Conservation (phyloP, 2,113 vertebrate species). For the Hystrix cristata region DNA sequence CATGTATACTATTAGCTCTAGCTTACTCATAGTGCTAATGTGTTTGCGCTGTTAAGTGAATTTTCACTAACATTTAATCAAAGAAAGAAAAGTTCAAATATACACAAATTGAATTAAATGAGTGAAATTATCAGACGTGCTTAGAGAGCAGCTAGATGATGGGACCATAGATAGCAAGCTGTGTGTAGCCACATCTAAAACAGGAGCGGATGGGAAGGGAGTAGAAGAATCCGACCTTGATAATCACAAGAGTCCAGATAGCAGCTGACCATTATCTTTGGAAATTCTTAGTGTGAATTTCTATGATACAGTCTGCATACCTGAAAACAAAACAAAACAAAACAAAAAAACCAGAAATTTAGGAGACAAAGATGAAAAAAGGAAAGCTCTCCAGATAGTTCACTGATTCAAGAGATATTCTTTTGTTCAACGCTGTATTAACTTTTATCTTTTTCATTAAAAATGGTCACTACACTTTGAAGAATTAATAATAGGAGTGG, state of each 20-base stretch:
- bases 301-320: not conserved
- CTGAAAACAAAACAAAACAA: not conserved
- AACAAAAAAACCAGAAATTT: not conserved
- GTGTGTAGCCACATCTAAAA: not conserved
- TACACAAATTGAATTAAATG: slow-evolving; percentile 23
- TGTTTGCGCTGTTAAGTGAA: slow-evolving; percentile 31
- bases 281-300: not conserved
- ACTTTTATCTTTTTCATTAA: slow-evolving; percentile 4
- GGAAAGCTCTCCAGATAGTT: not conserved
- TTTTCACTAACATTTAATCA: slow-evolving; percentile 52
- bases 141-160: not conserved
- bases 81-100: slow-evolving; percentile 58
- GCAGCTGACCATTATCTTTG: not conserved
- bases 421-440: not conserved
- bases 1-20: not conserved
- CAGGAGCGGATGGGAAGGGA: not conserved
- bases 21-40: not conserved
- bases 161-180: not conserved
- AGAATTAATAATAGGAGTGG: not conserved
- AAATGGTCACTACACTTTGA: not conserved
- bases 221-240: not conserved
- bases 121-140: slow-evolving; percentile 34
- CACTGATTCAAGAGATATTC: not conserved
- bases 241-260: not conserved
- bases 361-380: not conserved